phyloP scores from a whole-genome alignment of 1,140 invertebrate genomes.

The Drosophila albomicans region DNA sequence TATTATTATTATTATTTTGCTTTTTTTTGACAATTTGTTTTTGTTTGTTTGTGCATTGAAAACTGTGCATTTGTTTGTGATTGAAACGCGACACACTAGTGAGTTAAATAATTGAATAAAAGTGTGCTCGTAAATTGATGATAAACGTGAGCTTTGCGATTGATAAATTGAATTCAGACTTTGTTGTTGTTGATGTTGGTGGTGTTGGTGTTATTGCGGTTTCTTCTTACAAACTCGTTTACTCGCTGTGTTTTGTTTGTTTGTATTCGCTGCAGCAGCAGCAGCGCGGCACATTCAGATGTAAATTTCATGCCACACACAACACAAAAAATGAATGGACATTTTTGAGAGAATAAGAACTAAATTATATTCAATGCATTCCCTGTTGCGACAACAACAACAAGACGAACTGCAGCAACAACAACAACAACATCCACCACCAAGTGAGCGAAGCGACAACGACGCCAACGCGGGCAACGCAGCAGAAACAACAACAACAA shows the following conservation, averaged over 20 bases:
- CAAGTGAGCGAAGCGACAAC: slow-evolving; percentile 23
- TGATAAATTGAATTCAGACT: slow-evolving; percentile 33
- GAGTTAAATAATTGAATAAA: slow-evolving; percentile 27
- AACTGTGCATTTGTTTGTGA: slow-evolving; percentile 24
- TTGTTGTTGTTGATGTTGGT: slow-evolving; percentile 22
- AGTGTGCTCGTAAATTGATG: slow-evolving; percentile 23
- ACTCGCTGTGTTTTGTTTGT: slow-evolving; percentile 50
- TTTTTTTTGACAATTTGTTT: slow-evolving; percentile 49
- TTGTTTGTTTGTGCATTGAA: slow-evolving; percentile 32
- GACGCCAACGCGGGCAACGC: slow-evolving; percentile 42
- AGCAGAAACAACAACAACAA: slow-evolving; percentile 23
- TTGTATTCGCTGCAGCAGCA: slow-evolving; percentile 38
- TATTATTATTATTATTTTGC: slow-evolving; percentile 39
- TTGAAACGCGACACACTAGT: slow-evolving; percentile 39
- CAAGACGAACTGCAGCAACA: slow-evolving; percentile 21
- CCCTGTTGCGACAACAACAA: slow-evolving; percentile 24
- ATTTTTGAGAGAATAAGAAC: slow-evolving; percentile 28
- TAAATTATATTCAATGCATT: slow-evolving; percentile 51
- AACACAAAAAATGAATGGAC: slow-evolving; percentile 18
- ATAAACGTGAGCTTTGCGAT: slow-evolving; percentile 21
- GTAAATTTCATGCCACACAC: slow-evolving; percentile 33
- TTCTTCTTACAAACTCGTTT: slow-evolving; percentile 50
- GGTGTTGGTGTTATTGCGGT: slow-evolving; percentile 48
- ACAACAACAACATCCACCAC: slow-evolving; percentile 28
- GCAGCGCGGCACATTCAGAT: slow-evolving; percentile 53